Percentiles rank a stretch among this genome's conserved stretches.
phyloP scores from a whole-genome alignment of 2,888 invertebrate genomes.

The Agrotis segetum region DNA sequence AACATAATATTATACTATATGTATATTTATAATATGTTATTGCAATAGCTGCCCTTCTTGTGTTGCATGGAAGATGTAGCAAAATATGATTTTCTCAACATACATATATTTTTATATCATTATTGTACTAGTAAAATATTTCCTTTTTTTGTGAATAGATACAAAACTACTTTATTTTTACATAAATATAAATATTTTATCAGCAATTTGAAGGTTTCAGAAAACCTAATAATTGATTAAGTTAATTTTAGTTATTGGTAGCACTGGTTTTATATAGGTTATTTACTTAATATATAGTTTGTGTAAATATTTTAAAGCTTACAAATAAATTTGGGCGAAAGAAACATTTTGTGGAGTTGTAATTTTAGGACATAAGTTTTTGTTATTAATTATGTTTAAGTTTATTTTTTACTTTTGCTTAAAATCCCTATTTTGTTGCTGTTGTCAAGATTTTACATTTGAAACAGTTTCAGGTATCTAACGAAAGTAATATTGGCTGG shows the following conservation, averaged over 20 bases:
- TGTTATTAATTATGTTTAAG: neutral
- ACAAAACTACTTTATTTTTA: constrained; percentile 45
- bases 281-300: constrained; percentile 48
- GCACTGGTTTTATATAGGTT: constrained; percentile 53
- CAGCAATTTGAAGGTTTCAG: constrained; percentile 16
- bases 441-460: constrained; percentile 12
- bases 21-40: neutral
- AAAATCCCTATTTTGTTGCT: constrained; percentile 12
- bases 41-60: neutral
- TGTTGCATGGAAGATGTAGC: neutral
- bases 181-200: constrained; percentile 15
- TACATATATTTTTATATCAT: constrained; percentile 22
- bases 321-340: constrained; percentile 63
- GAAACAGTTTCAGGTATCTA: constrained; percentile 18
- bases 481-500: neutral
- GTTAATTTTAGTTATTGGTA: constrained; percentile 51
- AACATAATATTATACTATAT: neutral
- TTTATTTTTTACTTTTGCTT: constrained; percentile 13
- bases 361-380: constrained; percentile 52
- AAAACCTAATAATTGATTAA: constrained; percentile 27
- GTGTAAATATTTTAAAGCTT: constrained; percentile 63
- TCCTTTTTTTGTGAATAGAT: constrained; percentile 29
- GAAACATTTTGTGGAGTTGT: constrained; percentile 49
- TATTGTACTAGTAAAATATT: constrained; percentile 7
- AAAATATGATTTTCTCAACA: neutral